phyloP scores from a whole-genome alignment of 2,797 vertebrate genomes.

The Gymnoscopelus microlampas region DNA sequence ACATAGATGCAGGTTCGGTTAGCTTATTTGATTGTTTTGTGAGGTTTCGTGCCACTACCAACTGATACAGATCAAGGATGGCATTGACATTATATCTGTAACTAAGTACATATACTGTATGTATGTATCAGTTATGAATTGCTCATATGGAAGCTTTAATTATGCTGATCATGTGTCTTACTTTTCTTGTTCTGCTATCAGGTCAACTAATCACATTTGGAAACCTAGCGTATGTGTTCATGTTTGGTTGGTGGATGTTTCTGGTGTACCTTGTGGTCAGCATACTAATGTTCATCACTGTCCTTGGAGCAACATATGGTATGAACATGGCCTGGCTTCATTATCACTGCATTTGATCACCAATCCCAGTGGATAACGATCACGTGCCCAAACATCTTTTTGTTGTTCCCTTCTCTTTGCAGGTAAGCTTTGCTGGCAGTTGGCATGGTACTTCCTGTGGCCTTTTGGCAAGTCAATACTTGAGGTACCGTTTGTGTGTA shows the following conservation, averaged over 20 bases:
- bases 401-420: slow-evolving; percentile 26
- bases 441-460: slow-evolving; percentile 87
- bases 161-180: slow-evolving; percentile 9
- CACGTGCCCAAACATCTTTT: neutral
- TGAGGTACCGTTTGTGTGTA: slow-evolving; percentile 58
- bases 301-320: slow-evolving; percentile 86
- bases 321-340: slow-evolving; percentile 34
- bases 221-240: slow-evolving; percentile 85
- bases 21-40: neutral
- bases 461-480: slow-evolving; percentile 87
- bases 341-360: neutral
- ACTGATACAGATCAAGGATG: neutral
- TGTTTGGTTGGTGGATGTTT: slow-evolving; percentile 91
- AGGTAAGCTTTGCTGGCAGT: slow-evolving; percentile 83
- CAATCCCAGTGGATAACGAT: neutral
- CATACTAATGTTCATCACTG: slow-evolving; percentile 81
- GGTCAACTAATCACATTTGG: slow-evolving; percentile 83
- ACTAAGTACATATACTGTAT: neutral
- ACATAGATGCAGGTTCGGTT: slow-evolving; percentile 69
- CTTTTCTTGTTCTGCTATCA: slow-evolving; percentile 54
- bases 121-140: neutral
- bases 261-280: slow-evolving; percentile 82
- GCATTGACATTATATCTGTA: neutral
- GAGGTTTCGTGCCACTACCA: neutral
- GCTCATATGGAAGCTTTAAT: neutral